Evolutionary conservation across 2,113 vertebrate genomes (phyloP), one percentile per base, ranked within the genome.

Genomic region (Sinocyclocheilus anshuiensis): DNA sequence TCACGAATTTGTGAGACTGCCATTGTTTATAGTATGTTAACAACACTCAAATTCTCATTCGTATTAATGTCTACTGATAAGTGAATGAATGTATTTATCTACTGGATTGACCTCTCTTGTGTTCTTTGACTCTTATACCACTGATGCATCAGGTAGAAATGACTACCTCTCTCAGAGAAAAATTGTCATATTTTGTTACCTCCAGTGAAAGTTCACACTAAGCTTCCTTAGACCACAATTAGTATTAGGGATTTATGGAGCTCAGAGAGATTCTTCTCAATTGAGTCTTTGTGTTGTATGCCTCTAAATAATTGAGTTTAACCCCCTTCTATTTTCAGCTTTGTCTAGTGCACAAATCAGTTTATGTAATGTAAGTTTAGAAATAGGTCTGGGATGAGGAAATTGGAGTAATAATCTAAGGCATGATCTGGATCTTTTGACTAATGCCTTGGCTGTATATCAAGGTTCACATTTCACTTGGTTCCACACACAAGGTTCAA

Each of bases 281-380:
- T 81, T 33, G n/a, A 39, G 78, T 80, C 55, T 63, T 80, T 80
- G 78, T 80, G 55, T 1, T 10, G 36, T n/a, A 10, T 16, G 20
- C 9, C 78, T 63, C 13, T 63, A 65, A 42, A 42, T 79, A 79
- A 24, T 39, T 9, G 11, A 42, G 55, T 42, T 61, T 24, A 61
- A 61, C 55, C 53, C 20, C 11, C 29, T 26, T 63, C 36, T 81
- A 39, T 45, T 20, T 55, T 26, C 16, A 55, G 11, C 36, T 63
- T 80, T 45, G 78, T 24, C 45, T 16, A 18, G 78, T 42, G 78
- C 36, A 81, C 7, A 42, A 45, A 81, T 81, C 33, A 26, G 33
- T 79, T 61, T 79, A 79, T 39, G 33, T 39, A 39, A 78, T 36
- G 29, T 48, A 48, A 48, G 45, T 76, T 61, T 15, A 42, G 29